Base-by-base conservation (phyloP, 2,888 invertebrate genomes). In the Pollenia griseotomentosa region DNA sequence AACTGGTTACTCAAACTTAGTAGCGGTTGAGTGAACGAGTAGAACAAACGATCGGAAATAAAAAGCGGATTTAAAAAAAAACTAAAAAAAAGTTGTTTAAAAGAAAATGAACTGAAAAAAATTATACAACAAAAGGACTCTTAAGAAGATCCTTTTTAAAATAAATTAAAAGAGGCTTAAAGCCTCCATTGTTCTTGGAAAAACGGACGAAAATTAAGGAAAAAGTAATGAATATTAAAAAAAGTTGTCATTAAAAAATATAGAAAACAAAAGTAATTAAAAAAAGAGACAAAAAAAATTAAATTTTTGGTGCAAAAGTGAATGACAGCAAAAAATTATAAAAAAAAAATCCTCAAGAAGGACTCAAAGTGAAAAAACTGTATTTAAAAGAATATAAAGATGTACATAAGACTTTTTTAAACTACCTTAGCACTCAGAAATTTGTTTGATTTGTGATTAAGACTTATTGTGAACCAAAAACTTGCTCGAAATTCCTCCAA, bases 1-100 rank as follows among this genome's bases (percentile, higher is more conserved):
- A 86, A 86, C 85, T 71, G 83, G 83, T 88, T 89, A 78, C 78
- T 86, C 55, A 88, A 88, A 88, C 87, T 90, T 88, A 91, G 90
- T 90, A 88, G 89, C 86, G 83, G 75, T 86, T 83, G 78, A 70
- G 74, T 83, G 89, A 89, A 86, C 89, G 83, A 74, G 46, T 85
- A 55, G 79, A 71, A 78, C 85, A 81, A 77, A 78, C 85, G 87
- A 46, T 74, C 73, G 71, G 66, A 57, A 73, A 65, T 12, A 68
- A 55, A 19, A 55, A 19, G 77, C 79, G 77, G 33, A 51, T 10
- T 33, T 44, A 68, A 86, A 46, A 51, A 65, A 61, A 57, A 82
- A 44, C 53, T 61, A 77, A 12, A 19, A 19, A 19, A 53, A 55
- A 33, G 33, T 33, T 33, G 5, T 55, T 59, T 16, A 48, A 71